phyloP scores from a whole-genome alignment of 2,113 vertebrate genomes.

The Chascanopsetta lugubris region DNA sequence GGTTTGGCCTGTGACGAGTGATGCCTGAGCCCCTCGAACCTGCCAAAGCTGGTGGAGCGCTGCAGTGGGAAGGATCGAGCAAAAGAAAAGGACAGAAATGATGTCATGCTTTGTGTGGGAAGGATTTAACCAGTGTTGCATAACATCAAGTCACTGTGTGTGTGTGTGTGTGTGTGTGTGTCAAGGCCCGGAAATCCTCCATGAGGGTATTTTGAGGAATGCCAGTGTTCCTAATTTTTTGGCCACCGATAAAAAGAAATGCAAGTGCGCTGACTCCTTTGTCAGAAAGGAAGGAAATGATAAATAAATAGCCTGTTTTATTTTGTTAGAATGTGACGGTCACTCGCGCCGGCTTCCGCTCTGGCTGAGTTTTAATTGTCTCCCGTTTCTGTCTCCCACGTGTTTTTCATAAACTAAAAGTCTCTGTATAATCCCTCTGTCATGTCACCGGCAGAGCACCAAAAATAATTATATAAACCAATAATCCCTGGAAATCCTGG shows the following conservation, averaged over 20 bases:
- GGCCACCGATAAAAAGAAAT: no score
- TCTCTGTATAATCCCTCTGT: constrained; percentile 54
- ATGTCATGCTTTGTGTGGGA: background rate
- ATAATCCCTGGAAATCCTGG: constrained; percentile 76
- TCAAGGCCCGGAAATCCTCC: background rate
- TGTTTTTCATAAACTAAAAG: constrained; percentile 66
- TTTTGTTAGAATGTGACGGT: background rate
- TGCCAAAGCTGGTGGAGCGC: constrained; percentile 91
- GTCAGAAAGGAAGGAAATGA: background rate
- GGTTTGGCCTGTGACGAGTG: constrained; percentile 73
- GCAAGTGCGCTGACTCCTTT: background rate
- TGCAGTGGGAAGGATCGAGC: constrained; percentile 62
- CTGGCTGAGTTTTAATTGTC: constrained; percentile 37
- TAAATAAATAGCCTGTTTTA: background rate
- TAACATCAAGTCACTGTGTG: background rate
- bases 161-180: no score
- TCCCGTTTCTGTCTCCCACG: background rate
- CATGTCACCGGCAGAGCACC: constrained; percentile 41
- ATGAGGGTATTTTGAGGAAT: no score
- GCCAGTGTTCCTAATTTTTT: no score
- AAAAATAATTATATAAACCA: constrained; percentile 74
- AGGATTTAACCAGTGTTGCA: background rate
- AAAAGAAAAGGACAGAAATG: constrained; percentile 5
- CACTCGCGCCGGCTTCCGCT: background rate
- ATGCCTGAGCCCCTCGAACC: constrained; percentile 85